Percentiles rank a stretch among this genome's conserved stretches.
Conservation (phyloP, 2,888 invertebrate species). For the Aporophyla nigra region DNA sequence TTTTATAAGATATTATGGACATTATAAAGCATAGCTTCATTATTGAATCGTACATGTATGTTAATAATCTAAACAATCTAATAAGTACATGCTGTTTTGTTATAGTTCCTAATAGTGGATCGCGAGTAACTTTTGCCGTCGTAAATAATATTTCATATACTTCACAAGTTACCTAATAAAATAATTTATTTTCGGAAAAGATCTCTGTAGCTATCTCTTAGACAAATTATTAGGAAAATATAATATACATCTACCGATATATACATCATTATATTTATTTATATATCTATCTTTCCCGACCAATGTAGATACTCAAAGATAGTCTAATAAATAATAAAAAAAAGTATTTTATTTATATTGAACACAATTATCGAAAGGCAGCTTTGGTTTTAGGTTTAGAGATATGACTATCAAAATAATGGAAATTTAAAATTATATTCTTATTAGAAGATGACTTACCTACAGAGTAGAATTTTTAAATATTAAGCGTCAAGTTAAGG, state of each 20-base stretch:
- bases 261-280: slow-evolving; percentile 60
- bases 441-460: slow-evolving; percentile 56
- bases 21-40: slow-evolving; percentile 58
- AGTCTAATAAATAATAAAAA: slow-evolving; percentile 42
- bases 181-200: slow-evolving; percentile 68
- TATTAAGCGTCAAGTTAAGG: slow-evolving; percentile 55
- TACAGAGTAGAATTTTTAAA: slow-evolving; percentile 61
- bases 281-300: slow-evolving; percentile 64
- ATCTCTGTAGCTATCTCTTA: slow-evolving; percentile 67
- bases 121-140: slow-evolving; percentile 64
- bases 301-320: slow-evolving; percentile 61
- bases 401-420: slow-evolving; percentile 55
- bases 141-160: slow-evolving; percentile 59
- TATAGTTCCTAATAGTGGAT: slow-evolving; percentile 68
- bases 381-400: slow-evolving; percentile 55
- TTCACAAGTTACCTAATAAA: slow-evolving; percentile 65
- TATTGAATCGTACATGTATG: slow-evolving; percentile 47
- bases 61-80: slow-evolving; percentile 42
- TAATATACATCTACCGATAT: slow-evolving; percentile 49
- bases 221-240: slow-evolving; percentile 52
- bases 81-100: slow-evolving; percentile 56
- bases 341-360: slow-evolving; percentile 53
- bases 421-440: slow-evolving; percentile 57
- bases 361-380: slow-evolving; percentile 55
- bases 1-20: slow-evolving; percentile 56